Conservation (phyloP, 2,797 vertebrate species). For the Scolopax bukidnonensis region DNA sequence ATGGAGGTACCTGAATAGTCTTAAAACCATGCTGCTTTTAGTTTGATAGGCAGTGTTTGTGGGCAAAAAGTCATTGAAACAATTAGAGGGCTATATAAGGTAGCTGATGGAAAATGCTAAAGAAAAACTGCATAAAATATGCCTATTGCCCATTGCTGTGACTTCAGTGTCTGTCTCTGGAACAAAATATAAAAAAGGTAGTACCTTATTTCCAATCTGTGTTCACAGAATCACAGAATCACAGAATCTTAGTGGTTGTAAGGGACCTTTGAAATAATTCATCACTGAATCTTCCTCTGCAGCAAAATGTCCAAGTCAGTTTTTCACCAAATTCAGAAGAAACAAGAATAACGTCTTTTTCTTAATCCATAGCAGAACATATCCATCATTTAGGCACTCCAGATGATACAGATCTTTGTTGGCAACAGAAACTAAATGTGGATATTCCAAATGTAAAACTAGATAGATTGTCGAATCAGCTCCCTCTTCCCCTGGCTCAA, state of each 20-base stretch:
- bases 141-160: background rate
- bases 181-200: background rate
- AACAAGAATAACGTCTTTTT: background rate
- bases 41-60: background rate
- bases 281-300: background rate
- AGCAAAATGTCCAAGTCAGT: background rate
- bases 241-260: too few species aligned
- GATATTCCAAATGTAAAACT: background rate
- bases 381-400: background rate
- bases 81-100: background rate
- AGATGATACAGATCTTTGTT: background rate
- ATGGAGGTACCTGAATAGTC: background rate
- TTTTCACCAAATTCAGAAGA: background rate
- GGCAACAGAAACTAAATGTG: background rate
- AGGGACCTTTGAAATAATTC: background rate
- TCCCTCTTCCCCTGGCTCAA: background rate
- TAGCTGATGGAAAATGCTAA: background rate
- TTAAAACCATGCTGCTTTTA: background rate
- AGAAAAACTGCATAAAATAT: background rate
- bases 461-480: fast-evolving
- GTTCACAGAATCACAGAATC: too few species aligned
- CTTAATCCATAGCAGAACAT: background rate
- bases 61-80: background rate
- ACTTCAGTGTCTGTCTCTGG: background rate
- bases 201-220: background rate